Evolutionary conservation across 1,140 invertebrate genomes (phyloP).

Genomic region (Drosophila ogumai): DNA sequence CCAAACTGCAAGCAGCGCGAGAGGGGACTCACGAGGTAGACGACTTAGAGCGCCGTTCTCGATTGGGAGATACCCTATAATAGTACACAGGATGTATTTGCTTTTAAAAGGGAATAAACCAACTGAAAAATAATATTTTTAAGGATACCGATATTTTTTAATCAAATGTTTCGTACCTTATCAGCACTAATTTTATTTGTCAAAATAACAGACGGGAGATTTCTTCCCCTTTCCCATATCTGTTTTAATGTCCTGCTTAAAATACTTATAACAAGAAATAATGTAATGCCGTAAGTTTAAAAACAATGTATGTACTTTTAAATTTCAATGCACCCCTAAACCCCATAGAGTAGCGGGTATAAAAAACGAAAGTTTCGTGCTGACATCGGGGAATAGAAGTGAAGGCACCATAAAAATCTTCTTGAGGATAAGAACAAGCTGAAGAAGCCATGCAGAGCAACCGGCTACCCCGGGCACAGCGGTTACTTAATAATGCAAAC

Average conservation of each 20-base stretch:
- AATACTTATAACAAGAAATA: neutral
- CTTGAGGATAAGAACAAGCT: slow-evolving; percentile 41
- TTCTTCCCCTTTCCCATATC: neutral
- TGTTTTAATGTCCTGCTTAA: neutral
- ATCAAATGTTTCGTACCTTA: too few relatives aligned
- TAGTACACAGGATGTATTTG: neutral
- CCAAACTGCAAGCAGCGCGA: slow-evolving; percentile 18
- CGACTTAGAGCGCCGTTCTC: neutral
- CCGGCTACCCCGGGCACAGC: slow-evolving; percentile 57
- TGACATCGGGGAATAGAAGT: slow-evolving; percentile 38
- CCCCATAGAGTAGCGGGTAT: slow-evolving; percentile 22
- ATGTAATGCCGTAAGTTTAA: neutral
- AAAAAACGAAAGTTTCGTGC: slow-evolving; percentile 77
- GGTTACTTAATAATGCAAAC: slow-evolving; percentile 82
- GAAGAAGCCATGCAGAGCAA: slow-evolving; percentile 65
- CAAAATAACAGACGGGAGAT: neutral
- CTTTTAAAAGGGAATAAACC: neutral
- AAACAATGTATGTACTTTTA: neutral
- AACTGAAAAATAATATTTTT: neutral
- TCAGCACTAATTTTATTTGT: too few relatives aligned
- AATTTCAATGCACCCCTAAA: slow-evolving; percentile 6
- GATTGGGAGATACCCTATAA: slow-evolving; percentile 7
- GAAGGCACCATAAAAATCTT: slow-evolving; percentile 38
- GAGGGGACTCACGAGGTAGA: slow-evolving; percentile 17
- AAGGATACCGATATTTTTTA: too few relatives aligned